A percentile compares a stretch with the other conserved stretches of the same genome.
Conservation (phyloP, 2,888 invertebrate genomes). For the Adelognathus sp. region DNA sequence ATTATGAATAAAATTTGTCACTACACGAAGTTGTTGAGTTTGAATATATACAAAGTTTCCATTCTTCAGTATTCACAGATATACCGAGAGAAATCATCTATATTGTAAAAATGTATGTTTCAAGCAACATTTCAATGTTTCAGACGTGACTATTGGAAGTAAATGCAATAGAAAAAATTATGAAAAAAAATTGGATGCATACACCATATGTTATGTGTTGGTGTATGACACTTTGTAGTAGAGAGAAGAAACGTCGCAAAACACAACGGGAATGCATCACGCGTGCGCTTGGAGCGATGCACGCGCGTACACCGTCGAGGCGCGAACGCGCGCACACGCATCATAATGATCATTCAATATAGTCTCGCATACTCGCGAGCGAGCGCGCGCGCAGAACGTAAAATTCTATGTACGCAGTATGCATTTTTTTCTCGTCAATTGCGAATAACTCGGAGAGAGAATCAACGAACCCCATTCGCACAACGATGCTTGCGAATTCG, state of each 20-base stretch:
- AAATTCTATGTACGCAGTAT: conserved; percentile 44
- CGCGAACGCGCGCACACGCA: conserved; percentile 38
- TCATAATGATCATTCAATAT: conserved; percentile 60
- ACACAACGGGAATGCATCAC: conserved; percentile 41
- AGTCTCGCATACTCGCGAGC: conserved; percentile 42
- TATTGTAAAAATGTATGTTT: too few relatives aligned
- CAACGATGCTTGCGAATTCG: neutral
- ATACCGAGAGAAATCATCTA: too few relatives aligned
- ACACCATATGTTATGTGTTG: too few relatives aligned
- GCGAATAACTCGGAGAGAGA: conserved; percentile 24
- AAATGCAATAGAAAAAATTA: too few relatives aligned
- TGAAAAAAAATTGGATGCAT: neutral
- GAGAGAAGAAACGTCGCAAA: conserved; percentile 10
- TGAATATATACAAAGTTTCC: neutral
- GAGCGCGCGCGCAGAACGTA: conserved; percentile 52
- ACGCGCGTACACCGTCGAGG: conserved; percentile 40
- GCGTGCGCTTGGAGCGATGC: conserved; percentile 44
- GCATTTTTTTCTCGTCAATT: conserved; percentile 58
- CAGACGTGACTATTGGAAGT: too few relatives aligned
- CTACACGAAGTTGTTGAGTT: neutral
- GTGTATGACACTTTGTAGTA: neutral
- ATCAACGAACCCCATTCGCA: conserved; percentile 35
- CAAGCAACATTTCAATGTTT: too few relatives aligned
- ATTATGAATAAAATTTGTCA: neutral
- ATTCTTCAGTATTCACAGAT: too few relatives aligned